Base-by-base conservation (phyloP, 2,113 vertebrate genomes). In the Brachyhypopomus gauderio region DNA sequence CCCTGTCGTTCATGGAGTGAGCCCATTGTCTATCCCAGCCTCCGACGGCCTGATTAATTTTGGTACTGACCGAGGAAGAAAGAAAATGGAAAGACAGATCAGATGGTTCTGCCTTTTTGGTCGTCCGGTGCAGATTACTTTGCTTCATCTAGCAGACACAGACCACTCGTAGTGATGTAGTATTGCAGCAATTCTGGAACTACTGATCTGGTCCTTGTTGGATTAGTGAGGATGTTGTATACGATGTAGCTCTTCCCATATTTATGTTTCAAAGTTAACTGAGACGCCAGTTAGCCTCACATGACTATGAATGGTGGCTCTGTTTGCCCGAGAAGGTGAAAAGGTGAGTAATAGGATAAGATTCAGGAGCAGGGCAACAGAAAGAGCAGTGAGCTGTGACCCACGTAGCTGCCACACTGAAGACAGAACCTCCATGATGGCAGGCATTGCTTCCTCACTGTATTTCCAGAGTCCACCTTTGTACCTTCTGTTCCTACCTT, bases 101-200 rank as follows among this genome's bases (percentile, higher is more conserved):
- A 85, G 86, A 86, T 90, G 86, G 88, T 89, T 90, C 90, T 89
- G 87, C 90, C 92, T 91, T 88, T 86, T 79, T 89, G 85, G 89
- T 70, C 89, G 88, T 23, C 71, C 89, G 91, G 89, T 89, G 83
- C 90, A 89, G 85, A 92, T 92, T 92, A 91, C 89, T 85, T 87
- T 87, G 90, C 90, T 85, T 92, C 89, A 92, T 90, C 87, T 89
- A 91, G 85, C 90, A 90, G 89, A 87, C 89, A 89, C 90, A 89
- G 86, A 86, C 86, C 83, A 22, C 88, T 87, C 90, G 89, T 91
- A 64, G 58, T 62, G 73, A 58, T 79, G 64, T 71, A 55, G 73
- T 73, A 66, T 71, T 30, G 48, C 56, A 71, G 5, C 19, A 36
- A 45, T 25, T 62, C 30, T 63, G 27, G 75, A 41, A 38, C 66